phyloP scores from a whole-genome alignment of 2,797 vertebrate genomes.

The Cyclura pinguis region DNA sequence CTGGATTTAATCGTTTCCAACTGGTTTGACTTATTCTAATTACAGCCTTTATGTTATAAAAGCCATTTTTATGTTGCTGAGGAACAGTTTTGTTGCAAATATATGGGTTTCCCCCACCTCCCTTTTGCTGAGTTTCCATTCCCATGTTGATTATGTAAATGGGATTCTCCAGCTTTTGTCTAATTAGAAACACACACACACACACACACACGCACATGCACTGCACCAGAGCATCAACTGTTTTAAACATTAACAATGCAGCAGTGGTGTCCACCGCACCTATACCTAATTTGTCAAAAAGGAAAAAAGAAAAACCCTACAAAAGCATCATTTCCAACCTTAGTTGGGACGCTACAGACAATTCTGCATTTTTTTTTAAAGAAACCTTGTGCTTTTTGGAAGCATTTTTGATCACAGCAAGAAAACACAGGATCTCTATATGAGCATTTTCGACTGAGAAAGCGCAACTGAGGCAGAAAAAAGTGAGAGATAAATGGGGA shows the following conservation, averaged over 20 bases:
- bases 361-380: constrained; percentile 39
- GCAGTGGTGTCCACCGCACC: constrained; percentile 70
- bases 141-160: constrained; percentile 83
- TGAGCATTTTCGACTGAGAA: not conserved
- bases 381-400: constrained; percentile 50
- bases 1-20: constrained; percentile 85
- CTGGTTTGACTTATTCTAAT: constrained; percentile 89
- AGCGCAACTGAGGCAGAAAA: not conserved
- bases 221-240: constrained; percentile 76
- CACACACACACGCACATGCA: constrained; percentile 75
- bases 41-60: constrained; percentile 85
- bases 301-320: not conserved
- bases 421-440: not conserved
- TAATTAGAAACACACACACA: constrained; percentile 81
- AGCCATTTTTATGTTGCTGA: constrained; percentile 83
- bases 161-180: constrained; percentile 77
- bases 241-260: constrained; percentile 81
- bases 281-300: constrained; percentile 70
- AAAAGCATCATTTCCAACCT: constrained; percentile 56
- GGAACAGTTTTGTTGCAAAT: constrained; percentile 82
- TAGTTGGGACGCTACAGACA: constrained; percentile 40
- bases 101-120: constrained; percentile 68
- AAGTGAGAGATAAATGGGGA: not conserved
- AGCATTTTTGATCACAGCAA: constrained; percentile 50
- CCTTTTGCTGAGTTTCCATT: constrained; percentile 80